Evolutionary conservation across 2,113 vertebrate genomes (phyloP), one percentile per base, ranked within the genome.

Genomic region (Pungitius pungitius): DNA sequence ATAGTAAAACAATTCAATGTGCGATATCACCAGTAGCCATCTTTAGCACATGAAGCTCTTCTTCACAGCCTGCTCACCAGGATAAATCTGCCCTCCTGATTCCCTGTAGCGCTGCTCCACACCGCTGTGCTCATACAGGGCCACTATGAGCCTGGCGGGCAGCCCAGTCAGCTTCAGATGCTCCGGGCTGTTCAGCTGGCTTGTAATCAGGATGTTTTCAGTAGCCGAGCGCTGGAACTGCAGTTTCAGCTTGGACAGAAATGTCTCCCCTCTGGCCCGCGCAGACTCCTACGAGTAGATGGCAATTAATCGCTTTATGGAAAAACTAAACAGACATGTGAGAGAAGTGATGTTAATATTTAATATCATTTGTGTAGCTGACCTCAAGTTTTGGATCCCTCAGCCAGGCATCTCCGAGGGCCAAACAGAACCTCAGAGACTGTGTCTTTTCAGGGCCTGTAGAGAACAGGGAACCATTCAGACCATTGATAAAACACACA

Each of bases 201-300:
- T 93, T 0, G 83, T 80, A 24, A 95, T 92, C 56, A 99, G 88
- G 4, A 93, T 90, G 0, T 95, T 97, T 85, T 98, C 97, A 0
- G 96, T 99, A 11, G 96, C 96, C 0, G 96, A 95, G 11, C 93
- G 91, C 84, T 94, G 94, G 42, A 94, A 97, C 80, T 98, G 96
- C 51, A 95, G 26, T 30, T 93, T 93, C 27, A 99, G 86, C 45
- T 97, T 99, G 59, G 93, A 95, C 78, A 94, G 85, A n/a, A 97
- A 90, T 39, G 92, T 89, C 85, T 95, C 85, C 0, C 93, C 97
- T 84, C 94, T 95, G 49, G 87, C 85, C 37, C 59, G 88, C 0
- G 90, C 71, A 2, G 93, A 91, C 22, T 93, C 95, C 97, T 99
- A 0, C 2, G 5, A 56, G 9, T 27, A 24, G 3, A 59, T 42